A percentile compares a stretch with the other conserved stretches of the same genome.
Evolutionary conservation across 2,797 vertebrate species (phyloP).

Genomic region (Bradypus variegatus): DNA sequence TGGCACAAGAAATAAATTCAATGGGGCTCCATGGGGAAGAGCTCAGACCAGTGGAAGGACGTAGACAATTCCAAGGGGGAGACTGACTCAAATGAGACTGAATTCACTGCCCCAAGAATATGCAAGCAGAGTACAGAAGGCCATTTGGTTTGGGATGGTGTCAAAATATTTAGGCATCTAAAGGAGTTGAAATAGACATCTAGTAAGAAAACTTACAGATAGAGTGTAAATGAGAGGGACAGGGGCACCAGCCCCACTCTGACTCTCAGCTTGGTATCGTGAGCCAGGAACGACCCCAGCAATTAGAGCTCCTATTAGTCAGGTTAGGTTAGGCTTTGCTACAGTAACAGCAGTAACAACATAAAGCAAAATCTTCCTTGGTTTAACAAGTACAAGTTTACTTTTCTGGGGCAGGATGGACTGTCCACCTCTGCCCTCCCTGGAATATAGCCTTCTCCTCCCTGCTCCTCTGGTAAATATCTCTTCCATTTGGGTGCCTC

Average conservation of each 20-base stretch:
- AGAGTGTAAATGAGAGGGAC: not conserved
- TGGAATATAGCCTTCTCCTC: not conserved
- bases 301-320: not conserved
- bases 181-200: not conserved
- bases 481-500: constrained; percentile 5
- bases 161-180: not conserved
- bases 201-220: not conserved
- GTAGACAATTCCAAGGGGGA: not conserved
- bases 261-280: not conserved
- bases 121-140: not conserved
- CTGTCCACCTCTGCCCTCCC: not conserved
- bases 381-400: not conserved
- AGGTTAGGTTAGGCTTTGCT: not conserved
- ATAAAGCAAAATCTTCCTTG: not conserved
- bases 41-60: not conserved
- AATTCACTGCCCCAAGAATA: not conserved
- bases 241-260: not conserved
- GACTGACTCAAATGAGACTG: not conserved
- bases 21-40: not conserved
- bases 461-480: not conserved
- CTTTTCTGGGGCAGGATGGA: not conserved
- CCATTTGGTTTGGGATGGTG: not conserved
- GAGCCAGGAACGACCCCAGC: not conserved
- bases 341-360: not conserved
- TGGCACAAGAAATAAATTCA: not conserved